Evolutionary conservation across 2,797 vertebrate species (phyloP).

Genomic region (Poeciliopsis paucimaculata): DNA sequence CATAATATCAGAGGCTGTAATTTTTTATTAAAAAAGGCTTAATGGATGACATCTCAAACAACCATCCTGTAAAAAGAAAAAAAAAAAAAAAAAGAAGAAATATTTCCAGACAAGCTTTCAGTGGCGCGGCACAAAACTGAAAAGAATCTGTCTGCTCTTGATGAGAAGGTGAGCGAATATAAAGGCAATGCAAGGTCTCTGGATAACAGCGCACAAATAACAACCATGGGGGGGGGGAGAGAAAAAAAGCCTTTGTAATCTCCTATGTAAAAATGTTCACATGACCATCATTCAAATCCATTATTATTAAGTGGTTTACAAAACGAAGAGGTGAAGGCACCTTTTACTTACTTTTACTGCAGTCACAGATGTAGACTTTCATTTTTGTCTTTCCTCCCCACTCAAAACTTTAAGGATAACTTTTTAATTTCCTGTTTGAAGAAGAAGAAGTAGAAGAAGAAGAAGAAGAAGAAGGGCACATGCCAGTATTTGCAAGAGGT

Average conservation of each 20-base stretch:
- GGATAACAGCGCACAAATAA: slow-evolving; percentile 30
- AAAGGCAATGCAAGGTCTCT: slow-evolving; percentile 27
- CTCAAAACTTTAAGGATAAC: slow-evolving; percentile 3
- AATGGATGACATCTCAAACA: slow-evolving; percentile 18
- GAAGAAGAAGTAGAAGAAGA: neutral
- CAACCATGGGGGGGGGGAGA: neutral
- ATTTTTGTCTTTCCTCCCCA: neutral
- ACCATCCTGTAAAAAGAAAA: slow-evolving; percentile 15
- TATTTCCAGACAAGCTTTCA: slow-evolving; percentile 40
- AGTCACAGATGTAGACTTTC: slow-evolving; percentile 20
- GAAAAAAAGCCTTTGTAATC: slow-evolving; percentile 24
- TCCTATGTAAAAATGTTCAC: slow-evolving; percentile 22
- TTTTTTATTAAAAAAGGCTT: neutral
- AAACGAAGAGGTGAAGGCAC: slow-evolving; percentile 21
- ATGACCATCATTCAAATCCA: slow-evolving; percentile 24
- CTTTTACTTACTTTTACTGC: slow-evolving; percentile 21
- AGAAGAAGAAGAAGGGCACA: slow-evolving; percentile 1
- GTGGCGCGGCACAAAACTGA: slow-evolving; percentile 16
- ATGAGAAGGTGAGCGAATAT: slow-evolving; percentile 32
- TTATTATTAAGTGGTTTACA: slow-evolving; percentile 24
- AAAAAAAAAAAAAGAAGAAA: neutral
- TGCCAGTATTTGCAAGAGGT: slow-evolving; percentile 26
- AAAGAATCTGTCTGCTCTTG: slow-evolving; percentile 52
- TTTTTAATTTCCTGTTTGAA: slow-evolving; percentile 17
- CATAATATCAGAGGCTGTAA: slow-evolving; percentile 9